phyloP scores from a whole-genome alignment of 2,797 vertebrate species.

The Myoxocephalus aenaeus region DNA sequence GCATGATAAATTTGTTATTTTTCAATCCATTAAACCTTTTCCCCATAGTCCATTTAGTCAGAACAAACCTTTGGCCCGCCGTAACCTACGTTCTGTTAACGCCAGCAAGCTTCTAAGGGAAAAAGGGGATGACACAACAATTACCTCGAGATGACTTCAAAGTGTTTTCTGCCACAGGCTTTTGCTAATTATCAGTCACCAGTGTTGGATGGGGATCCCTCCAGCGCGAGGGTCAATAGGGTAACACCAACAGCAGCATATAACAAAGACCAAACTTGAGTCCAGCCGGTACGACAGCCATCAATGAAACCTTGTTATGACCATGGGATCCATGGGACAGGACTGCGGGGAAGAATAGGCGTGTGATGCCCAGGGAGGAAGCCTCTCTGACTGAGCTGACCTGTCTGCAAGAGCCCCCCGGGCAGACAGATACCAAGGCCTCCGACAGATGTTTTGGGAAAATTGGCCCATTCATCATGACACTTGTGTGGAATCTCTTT shows the following conservation, averaged over 20 bases:
- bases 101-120: conserved; percentile 23
- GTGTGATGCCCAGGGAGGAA: conserved; percentile 59
- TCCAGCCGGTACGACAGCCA: conserved; percentile 23
- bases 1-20: conserved; percentile 82
- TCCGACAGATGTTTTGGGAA: conserved; percentile 75
- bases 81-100: conserved; percentile 48
- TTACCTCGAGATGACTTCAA: conserved; percentile 68
- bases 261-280: conserved; percentile 63
- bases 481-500: conserved; percentile 72
- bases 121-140: conserved; percentile 51
- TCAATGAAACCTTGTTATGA: conserved; percentile 75
- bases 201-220: conserved; percentile 60
- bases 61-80: conserved; percentile 52
- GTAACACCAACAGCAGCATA: conserved; percentile 60
- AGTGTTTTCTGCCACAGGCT: conserved; percentile 58
- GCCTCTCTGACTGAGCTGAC: conserved; percentile 67
- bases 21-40: conserved; percentile 82
- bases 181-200: conserved; percentile 59
- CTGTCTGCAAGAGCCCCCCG: conserved; percentile 58
- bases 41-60: conserved; percentile 72
- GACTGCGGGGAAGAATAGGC: conserved; percentile 34
- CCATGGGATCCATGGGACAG: conserved; percentile 52
- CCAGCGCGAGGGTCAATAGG: conserved; percentile 62
- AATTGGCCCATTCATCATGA: conserved; percentile 72
- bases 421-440: conserved; percentile 62